phyloP scores from a whole-genome alignment of 2,113 vertebrate species.

The Callipepla californica region DNA sequence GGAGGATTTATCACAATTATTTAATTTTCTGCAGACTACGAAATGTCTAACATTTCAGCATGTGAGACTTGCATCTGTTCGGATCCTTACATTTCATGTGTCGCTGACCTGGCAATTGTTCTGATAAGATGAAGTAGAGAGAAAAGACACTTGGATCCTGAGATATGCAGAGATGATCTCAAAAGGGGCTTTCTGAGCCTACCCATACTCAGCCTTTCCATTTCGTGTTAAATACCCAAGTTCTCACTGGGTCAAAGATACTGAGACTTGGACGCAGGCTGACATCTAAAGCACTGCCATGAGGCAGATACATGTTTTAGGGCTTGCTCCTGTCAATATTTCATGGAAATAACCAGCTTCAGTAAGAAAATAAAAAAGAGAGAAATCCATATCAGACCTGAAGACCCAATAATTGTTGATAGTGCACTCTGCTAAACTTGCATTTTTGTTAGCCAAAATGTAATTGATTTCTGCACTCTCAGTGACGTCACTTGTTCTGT shows the following conservation, averaged over 20 bases:
- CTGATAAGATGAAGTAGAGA: neutral
- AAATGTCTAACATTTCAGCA: neutral
- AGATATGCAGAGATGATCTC: neutral
- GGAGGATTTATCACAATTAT: neutral
- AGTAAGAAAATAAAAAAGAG: neutral
- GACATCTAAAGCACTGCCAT: neutral
- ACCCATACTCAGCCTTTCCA: neutral
- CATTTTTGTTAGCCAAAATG: neutral
- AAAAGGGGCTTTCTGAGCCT: neutral
- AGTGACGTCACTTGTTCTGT: neutral
- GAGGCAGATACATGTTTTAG: neutral
- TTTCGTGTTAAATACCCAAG: neutral
- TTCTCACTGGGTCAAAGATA: neutral
- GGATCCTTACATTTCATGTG: neutral
- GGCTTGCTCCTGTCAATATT: neutral
- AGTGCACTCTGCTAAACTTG: neutral
- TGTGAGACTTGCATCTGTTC: neutral
- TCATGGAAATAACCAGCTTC: conserved; percentile 13
- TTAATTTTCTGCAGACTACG: no score
- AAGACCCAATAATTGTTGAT: neutral
- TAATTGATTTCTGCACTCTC: neutral
- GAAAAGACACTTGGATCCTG: neutral
- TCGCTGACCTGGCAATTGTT: neutral
- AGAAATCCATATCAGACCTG: neutral
- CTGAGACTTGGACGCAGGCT: neutral